phyloP scores from a whole-genome alignment of 2,113 vertebrate species.

The Tenebrosternarchus preto region DNA sequence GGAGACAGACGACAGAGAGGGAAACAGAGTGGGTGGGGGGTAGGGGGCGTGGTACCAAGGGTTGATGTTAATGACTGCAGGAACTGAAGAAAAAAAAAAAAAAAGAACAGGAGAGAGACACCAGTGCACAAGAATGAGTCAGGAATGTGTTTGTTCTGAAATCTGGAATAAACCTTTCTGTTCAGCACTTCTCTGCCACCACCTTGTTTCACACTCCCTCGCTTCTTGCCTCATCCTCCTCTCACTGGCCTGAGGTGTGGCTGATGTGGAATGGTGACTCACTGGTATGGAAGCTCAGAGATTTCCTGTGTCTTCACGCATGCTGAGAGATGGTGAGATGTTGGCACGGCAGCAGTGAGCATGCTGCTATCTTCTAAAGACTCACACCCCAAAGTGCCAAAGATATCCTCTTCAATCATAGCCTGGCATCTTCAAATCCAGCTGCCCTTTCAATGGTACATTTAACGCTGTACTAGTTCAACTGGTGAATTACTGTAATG shows the following conservation, averaged over 20 bases:
- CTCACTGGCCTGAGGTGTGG: constrained; percentile 44
- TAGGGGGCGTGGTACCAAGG: neutral
- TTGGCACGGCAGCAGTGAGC: constrained; percentile 3
- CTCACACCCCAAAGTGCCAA: neutral
- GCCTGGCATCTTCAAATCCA: constrained; percentile 4
- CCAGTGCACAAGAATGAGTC: constrained; percentile 25
- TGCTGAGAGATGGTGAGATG: constrained; percentile 30
- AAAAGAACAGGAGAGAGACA: constrained; percentile 1
- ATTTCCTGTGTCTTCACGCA: constrained; percentile 61
- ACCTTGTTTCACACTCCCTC: constrained; percentile 24
- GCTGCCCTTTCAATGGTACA: neutral
- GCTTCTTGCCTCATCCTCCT: constrained; percentile 8
- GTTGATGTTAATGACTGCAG: constrained; percentile 1
- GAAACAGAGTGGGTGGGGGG: neutral
- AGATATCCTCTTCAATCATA: neutral
- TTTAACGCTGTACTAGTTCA: neutral
- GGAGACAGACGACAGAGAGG: neutral
- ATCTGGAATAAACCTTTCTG: constrained; percentile 8
- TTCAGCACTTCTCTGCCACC: constrained; percentile 4
- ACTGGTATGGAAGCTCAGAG: constrained; percentile 62
- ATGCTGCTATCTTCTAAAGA: constrained; percentile 18
- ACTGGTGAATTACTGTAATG: neutral
- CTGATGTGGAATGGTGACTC: constrained; percentile 61
- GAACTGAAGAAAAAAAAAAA: constrained; percentile 15
- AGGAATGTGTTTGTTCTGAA: neutral